Conservation (phyloP, 2,888 invertebrate genomes). For the Synanthedon vespiformis region DNA sequence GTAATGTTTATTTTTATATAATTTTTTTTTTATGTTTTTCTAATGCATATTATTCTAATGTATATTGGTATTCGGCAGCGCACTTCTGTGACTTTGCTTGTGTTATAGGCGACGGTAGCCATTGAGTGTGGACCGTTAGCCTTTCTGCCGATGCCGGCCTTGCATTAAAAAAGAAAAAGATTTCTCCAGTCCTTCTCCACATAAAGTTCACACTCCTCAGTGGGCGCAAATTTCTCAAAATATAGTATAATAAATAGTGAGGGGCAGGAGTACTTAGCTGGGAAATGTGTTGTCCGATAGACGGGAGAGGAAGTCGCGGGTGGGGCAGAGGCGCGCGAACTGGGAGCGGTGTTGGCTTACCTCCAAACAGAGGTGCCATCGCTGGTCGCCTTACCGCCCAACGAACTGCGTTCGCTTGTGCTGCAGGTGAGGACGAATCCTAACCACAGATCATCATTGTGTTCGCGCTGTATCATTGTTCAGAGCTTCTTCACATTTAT, state of each 20-base stretch:
- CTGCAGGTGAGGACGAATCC: constrained; percentile 37
- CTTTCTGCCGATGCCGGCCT: too few relatives aligned
- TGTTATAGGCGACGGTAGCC: too few relatives aligned
- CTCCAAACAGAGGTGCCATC: constrained; percentile 70
- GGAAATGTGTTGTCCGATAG: constrained; percentile 7
- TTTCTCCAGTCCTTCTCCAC: too few relatives aligned
- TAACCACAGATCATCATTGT: background rate
- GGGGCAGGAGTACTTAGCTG: constrained; percentile 9
- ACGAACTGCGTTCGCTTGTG: constrained; percentile 61
- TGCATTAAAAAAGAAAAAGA: too few relatives aligned
- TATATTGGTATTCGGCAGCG: too few relatives aligned
- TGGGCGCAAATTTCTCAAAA: too few relatives aligned
- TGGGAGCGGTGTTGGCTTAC: constrained; percentile 72
- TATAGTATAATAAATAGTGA: background rate
- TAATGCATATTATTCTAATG: too few relatives aligned
- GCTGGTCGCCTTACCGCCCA: constrained; percentile 61
- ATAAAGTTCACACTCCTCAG: too few relatives aligned
- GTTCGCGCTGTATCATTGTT: constrained; percentile 1
- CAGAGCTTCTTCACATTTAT: constrained; percentile 1
- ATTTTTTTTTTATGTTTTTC: too few relatives aligned
- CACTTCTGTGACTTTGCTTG: too few relatives aligned
- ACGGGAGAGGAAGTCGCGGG: constrained; percentile 11
- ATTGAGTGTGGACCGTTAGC: too few relatives aligned
- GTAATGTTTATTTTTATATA: too few relatives aligned
- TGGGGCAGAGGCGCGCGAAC: constrained; percentile 58